Percentiles rank a stretch among this genome's conserved stretches.
Evolutionary conservation across 2,797 vertebrate species (phyloP).

Genomic region (Danio tinwini): DNA sequence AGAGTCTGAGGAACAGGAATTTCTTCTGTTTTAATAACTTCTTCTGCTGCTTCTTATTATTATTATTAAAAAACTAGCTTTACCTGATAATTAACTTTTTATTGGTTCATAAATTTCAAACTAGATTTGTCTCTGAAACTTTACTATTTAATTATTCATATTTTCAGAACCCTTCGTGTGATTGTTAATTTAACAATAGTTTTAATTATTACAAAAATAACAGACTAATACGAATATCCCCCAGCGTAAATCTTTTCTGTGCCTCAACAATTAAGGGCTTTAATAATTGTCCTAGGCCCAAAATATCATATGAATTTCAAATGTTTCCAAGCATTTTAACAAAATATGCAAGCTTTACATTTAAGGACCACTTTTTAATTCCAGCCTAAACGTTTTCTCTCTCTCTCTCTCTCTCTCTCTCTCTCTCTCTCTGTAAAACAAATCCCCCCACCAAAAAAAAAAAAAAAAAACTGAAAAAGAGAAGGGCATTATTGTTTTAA

Average conservation of each 20-base stretch:
- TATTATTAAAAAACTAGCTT: too few species aligned
- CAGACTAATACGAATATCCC: too few species aligned
- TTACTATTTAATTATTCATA: too few species aligned
- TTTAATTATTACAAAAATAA: neutral
- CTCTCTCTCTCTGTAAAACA: slow-evolving; percentile 83
- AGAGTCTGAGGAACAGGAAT: slow-evolving; percentile 87
- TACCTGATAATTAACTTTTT: slow-evolving; percentile 92
- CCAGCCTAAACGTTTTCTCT: slow-evolving; percentile 95
- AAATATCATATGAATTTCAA: neutral
- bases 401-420: too few species aligned
- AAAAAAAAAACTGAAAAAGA: slow-evolving; percentile 84
- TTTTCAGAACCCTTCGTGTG: too few species aligned
- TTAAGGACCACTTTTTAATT: slow-evolving; percentile 95
- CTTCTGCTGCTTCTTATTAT: too few species aligned
- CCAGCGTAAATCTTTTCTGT: neutral
- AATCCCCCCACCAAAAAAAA: slow-evolving; percentile 89
- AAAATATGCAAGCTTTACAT: slow-evolving; percentile 88
- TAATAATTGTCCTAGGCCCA: neutral
- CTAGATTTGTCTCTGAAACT: too few species aligned
- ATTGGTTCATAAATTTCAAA: slow-evolving; percentile 95
- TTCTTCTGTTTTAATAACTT: slow-evolving; percentile 94
- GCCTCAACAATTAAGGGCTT: neutral
- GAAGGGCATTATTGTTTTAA: slow-evolving; percentile 99
- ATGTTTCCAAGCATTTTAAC: slow-evolving; percentile 16
- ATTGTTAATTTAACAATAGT: neutral